phyloP scores from a whole-genome alignment of 2,113 vertebrate genomes.

The Piprites chloris region DNA sequence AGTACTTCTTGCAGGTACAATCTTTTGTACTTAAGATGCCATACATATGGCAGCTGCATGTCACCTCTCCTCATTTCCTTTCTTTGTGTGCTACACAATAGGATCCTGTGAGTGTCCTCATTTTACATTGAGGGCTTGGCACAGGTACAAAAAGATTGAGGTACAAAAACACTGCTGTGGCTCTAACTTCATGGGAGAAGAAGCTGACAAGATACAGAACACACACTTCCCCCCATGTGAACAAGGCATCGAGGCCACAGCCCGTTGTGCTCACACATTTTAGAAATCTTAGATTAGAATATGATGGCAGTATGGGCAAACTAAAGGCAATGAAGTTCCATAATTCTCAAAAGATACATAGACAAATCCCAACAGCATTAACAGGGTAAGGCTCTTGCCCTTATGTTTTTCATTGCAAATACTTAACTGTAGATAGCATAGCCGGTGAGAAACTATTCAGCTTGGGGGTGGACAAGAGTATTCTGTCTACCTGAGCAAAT shows the following conservation, averaged over 20 bases:
- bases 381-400: background rate
- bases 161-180: background rate
- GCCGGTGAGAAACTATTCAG: background rate
- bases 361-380: background rate
- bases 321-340: background rate
- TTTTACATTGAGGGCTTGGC: background rate
- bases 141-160: background rate
- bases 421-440: background rate
- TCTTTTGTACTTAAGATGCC: background rate
- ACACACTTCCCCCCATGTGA: background rate
- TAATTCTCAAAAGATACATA: background rate
- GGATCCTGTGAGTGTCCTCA: background rate
- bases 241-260: background rate
- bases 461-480: background rate
- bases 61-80: background rate
- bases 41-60: background rate
- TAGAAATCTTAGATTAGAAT: background rate
- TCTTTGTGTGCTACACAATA: background rate
- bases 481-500: background rate
- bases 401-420: background rate
- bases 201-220: background rate
- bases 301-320: background rate
- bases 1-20: background rate
- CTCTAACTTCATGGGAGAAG: background rate
- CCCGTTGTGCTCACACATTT: background rate